phyloP scores from a whole-genome alignment of 2,113 vertebrate genomes.

The Dasypus novemcinctus region DNA sequence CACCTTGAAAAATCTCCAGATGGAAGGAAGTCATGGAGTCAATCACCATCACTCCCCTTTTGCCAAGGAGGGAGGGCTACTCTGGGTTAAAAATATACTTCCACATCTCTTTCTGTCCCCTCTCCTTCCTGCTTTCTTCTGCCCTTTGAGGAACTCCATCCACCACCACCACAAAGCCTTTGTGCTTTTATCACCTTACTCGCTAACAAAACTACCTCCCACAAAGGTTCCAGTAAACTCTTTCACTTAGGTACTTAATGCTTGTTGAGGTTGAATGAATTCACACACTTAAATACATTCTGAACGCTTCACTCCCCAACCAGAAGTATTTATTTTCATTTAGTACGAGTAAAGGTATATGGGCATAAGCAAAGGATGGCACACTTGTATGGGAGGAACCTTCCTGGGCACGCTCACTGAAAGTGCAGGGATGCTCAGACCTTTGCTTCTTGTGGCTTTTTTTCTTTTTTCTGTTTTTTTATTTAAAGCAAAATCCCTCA shows the following conservation, averaged over 20 bases:
- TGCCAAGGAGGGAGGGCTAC: not conserved
- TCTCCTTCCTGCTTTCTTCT: not conserved
- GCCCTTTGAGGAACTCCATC: not conserved
- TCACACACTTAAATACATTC: not conserved
- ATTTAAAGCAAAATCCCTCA: not conserved
- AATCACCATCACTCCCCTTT: not conserved
- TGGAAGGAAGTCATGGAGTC: not conserved
- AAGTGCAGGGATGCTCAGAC: not conserved
- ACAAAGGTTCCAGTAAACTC: not conserved
- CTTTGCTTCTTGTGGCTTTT: not conserved
- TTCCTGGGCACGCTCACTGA: not conserved
- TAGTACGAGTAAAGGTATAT: not conserved
- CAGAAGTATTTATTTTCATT: not conserved
- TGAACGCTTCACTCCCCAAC: not conserved
- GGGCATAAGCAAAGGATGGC: not conserved
- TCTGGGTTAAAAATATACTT: not conserved
- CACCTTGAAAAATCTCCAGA: not conserved
- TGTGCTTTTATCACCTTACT: not conserved
- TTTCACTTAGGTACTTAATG: not conserved
- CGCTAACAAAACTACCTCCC: not conserved
- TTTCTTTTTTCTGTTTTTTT: not conserved
- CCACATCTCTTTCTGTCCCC: not conserved
- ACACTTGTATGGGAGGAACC: not conserved
- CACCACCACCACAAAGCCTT: not conserved
- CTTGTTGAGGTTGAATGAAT: not conserved